Base-by-base conservation (phyloP, 2,797 vertebrate genomes). In the Peromyscus eremicus region DNA sequence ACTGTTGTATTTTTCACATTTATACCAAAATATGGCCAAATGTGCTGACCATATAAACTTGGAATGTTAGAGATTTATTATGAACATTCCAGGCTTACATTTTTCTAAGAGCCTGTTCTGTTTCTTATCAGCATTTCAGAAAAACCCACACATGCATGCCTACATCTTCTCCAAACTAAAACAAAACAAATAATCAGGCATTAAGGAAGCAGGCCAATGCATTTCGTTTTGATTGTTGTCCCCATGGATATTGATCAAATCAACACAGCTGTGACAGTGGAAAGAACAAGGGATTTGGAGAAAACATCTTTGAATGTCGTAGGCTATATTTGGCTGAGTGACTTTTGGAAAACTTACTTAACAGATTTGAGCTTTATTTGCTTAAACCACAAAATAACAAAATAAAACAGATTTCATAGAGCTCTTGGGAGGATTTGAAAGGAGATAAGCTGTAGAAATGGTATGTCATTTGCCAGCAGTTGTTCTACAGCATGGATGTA, bases 41-140 rank as follows among this genome's bases (percentile, higher is more conserved):
- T 76, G 34, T 40, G 96, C 81, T 52, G 10, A 49, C 70, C 12
- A 96, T 89, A 89, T 57, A 82, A 21, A 55, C 0, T 46, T 64
- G 43, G 91, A 95, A 97, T 98, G 49, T 70, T 75, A 81, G 46
- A 27, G 57, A 70, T n/a, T 93, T 94, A 96, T 90, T 84, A 95
- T 87, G 81, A 46, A 70, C 27, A n/a, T 86, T 79, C 27, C 49
- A 9, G 93, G 82, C 49, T 6, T 55, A 93, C 68, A 57, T 17
- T 68, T 95, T 43, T 25, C 34, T 80, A 89, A 94, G 37, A 82
- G 40, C 46, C 10, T 81, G 40, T 62, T 95, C 49, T 96, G 55
- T 95, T 95, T 87, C 37, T 83, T 94, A 96, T 71, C 40, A 94
- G 27, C 13, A 93, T 92, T 29, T 92, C 60, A 68, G 55, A 89